Conservation (phyloP, 2,797 vertebrate genomes). For the Cynopterus sphinx region DNA sequence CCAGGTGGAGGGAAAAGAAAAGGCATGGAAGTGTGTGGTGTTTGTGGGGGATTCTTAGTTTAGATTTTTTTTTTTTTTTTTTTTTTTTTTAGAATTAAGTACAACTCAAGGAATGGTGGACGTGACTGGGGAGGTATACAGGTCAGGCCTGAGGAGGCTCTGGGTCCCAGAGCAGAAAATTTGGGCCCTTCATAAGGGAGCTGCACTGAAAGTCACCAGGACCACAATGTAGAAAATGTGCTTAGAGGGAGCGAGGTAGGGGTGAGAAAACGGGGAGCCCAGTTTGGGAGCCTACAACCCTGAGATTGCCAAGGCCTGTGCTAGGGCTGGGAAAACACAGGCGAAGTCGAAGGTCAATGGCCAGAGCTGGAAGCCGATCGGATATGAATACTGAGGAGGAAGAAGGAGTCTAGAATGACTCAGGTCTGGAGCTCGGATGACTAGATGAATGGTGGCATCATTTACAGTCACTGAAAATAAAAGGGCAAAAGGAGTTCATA, state of each 20-base stretch:
- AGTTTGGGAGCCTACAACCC: not conserved
- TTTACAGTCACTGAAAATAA: not conserved
- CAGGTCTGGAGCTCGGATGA: not conserved
- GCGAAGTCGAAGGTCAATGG: not conserved
- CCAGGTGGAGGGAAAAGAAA: not conserved
- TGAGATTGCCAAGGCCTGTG: not conserved
- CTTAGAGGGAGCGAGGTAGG: not conserved
- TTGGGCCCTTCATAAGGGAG: accelerated
- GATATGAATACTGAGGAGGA: not conserved
- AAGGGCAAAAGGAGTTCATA: not conserved
- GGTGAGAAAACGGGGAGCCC: not conserved
- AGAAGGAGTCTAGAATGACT: not conserved
- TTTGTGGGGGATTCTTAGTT: not conserved
- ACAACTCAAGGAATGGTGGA: not conserved
- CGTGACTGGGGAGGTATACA: no score
- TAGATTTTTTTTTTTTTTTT: not conserved
- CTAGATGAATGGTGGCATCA: not conserved
- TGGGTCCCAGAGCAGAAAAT: accelerated
- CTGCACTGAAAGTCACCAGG: no score
- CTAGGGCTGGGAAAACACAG: not conserved
- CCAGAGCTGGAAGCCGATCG: not conserved
- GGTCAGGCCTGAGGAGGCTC: not conserved
- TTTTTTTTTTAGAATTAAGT: not conserved
- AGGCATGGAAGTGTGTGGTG: accelerated
- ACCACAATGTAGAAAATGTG: not conserved